Evolutionary conservation across 1,140 invertebrate genomes (phyloP).

Genomic region (Aradophagus sp.): DNA sequence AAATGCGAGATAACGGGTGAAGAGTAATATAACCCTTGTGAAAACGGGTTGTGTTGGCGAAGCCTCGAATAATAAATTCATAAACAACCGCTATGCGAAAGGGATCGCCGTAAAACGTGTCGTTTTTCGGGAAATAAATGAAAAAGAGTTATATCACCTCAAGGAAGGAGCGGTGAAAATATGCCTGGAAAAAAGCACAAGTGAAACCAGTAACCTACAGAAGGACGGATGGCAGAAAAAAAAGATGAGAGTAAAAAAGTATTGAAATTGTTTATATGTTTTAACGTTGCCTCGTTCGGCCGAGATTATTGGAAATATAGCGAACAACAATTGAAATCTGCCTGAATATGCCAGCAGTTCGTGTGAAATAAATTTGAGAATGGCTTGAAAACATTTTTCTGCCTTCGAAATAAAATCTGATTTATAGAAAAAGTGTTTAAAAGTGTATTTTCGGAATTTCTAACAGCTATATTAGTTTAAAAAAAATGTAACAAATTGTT

Average conservation of each 20-base stretch:
- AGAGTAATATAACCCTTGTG: constrained; percentile 63
- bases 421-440: no score
- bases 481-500: no score
- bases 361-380: no score
- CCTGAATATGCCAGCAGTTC: background rate
- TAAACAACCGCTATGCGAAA: constrained; percentile 66
- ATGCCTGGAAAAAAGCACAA: constrained; percentile 5
- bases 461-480: no score
- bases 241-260: constrained; percentile 1
- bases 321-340: background rate
- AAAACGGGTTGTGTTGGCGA: constrained; percentile 59
- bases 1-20: constrained; percentile 47
- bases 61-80: constrained; percentile 67
- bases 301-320: no score
- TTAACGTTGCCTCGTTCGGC: no score
- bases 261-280: background rate
- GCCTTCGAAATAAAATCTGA: no score
- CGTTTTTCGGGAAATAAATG: constrained; percentile 37
- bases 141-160: constrained; percentile 51
- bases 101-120: constrained; percentile 51
- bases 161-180: constrained; percentile 44
- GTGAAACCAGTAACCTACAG: constrained; percentile 45
- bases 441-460: no score
- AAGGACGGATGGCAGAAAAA: constrained; percentile 19
- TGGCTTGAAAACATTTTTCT: no score